These are phyloP conservation scores for Tadarida brasiliensis DNA, from an alignment of 2,797 vertebrate genomes.

Conservation along the genomic window DNA sequence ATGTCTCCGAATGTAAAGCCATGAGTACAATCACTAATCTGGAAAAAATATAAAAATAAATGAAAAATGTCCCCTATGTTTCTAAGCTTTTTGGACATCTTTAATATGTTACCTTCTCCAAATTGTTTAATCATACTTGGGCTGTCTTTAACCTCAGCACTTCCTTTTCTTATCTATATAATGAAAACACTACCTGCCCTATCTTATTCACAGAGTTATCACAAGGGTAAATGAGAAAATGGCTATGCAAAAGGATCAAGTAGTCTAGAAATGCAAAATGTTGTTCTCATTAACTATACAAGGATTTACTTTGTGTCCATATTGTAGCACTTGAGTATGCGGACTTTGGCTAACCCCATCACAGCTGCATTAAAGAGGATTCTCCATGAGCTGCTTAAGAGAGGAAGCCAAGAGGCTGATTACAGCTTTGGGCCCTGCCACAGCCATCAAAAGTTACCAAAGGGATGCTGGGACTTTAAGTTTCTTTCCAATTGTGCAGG, in stretches of 20 bases:
- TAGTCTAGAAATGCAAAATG: conserved; percentile 68
- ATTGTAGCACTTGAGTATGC: conserved; percentile 69
- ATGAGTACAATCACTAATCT: background rate
- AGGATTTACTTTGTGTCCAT: conserved; percentile 74
- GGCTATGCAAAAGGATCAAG: conserved; percentile 39
- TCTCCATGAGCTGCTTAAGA: conserved; percentile 76
- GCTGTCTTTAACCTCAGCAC: background rate
- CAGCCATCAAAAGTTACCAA: conserved; percentile 74
- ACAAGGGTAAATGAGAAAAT: conserved; percentile 30
- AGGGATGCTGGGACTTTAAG: conserved; percentile 75
- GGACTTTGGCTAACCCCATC: conserved; percentile 83
- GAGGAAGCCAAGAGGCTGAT: conserved; percentile 76
- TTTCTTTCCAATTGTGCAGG: conserved; percentile 73
- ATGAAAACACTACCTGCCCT: background rate
- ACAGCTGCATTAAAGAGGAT: conserved; percentile 81
- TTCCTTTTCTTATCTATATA: conserved; percentile 42
- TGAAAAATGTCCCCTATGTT: background rate
- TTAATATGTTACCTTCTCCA: conserved; percentile 3
- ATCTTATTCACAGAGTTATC: background rate
- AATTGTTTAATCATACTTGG: background rate
- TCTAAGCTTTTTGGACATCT: background rate
- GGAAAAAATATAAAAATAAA: conserved; percentile 49
- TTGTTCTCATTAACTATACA: conserved; percentile 77
- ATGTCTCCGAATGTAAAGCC: conserved; percentile 31
- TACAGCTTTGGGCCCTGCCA: conserved; percentile 73